phyloP scores from a whole-genome alignment of 2,888 invertebrate species.

The Eupithecia abbreviata region DNA sequence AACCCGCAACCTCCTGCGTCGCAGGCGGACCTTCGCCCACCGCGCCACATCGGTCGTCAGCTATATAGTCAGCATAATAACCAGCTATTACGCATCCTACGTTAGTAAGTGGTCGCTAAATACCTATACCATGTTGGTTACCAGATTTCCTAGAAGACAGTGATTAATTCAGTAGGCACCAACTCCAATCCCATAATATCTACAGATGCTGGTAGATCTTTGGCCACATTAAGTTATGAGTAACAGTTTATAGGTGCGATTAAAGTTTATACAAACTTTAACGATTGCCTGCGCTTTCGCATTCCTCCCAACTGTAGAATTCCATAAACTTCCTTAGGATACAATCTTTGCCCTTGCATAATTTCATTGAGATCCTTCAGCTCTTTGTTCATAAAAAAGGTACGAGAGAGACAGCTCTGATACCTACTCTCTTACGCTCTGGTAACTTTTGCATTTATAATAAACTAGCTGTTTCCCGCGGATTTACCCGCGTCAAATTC shows the following conservation, averaged over 20 bases:
- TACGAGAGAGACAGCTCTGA: too few species aligned
- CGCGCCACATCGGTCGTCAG: too few species aligned
- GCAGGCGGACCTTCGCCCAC: too few species aligned
- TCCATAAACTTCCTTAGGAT: neutral
- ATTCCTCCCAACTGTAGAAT: neutral
- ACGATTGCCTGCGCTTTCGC: neutral
- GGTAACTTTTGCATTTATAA: too few species aligned
- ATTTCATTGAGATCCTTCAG: neutral
- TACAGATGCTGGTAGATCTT: neutral
- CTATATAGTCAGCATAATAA: too few species aligned
- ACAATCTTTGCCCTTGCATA: neutral
- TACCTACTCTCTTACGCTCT: too few species aligned
- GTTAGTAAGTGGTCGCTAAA: slow-evolving; percentile 7
- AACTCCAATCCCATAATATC: neutral
- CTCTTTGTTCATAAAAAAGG: neutral
- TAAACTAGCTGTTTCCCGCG: too few species aligned
- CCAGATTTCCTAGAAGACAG: slow-evolving; percentile 4
- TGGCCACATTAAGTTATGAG: neutral
- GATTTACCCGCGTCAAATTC: too few species aligned
- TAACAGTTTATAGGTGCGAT: neutral
- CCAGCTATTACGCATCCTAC: neutral
- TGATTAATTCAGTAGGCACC: neutral
- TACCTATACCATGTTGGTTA: neutral
- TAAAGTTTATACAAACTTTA: neutral
- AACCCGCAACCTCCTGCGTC: too few species aligned